Evolutionary conservation across 1,140 invertebrate species (phyloP).

Genomic region (Mycetomoellerius zeteki): DNA sequence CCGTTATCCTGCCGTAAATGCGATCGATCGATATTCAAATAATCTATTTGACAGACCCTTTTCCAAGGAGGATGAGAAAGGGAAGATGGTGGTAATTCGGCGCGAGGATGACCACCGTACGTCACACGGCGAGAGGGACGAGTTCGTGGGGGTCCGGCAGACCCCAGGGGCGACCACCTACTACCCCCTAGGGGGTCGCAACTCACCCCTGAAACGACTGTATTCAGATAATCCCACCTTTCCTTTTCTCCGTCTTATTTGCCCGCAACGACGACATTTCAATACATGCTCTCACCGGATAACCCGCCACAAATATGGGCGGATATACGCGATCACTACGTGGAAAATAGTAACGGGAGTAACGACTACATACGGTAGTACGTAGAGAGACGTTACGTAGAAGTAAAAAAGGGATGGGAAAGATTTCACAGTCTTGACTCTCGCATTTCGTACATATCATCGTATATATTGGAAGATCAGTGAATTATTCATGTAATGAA

Average conservation of each 20-base stretch:
- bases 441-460: neutral
- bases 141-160: conserved; percentile 54
- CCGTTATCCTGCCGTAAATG: conserved; percentile 25
- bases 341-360: conserved; percentile 47
- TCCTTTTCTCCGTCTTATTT: conserved; percentile 64
- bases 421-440: conserved; percentile 19
- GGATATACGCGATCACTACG: conserved; percentile 60
- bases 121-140: conserved; percentile 73
- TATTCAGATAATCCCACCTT: conserved; percentile 86
- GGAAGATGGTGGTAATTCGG: conserved; percentile 78
- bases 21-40: conserved; percentile 82
- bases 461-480: neutral
- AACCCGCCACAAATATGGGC: conserved; percentile 68
- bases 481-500: neutral
- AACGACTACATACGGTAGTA: conserved; percentile 16
- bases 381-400: conserved; percentile 9
- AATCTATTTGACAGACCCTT: conserved; percentile 76
- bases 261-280: conserved; percentile 80
- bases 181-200: conserved; percentile 84
- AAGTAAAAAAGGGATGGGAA: conserved; percentile 42
- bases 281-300: conserved; percentile 75
- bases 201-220: conserved; percentile 83
- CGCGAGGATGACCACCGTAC: conserved; percentile 82
- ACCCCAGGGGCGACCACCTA: conserved; percentile 79
- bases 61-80: conserved; percentile 7